These are phyloP conservation scores for Hartigia nigra DNA, from an alignment of 2,888 invertebrate genomes.

Conservation along the genomic window DNA sequence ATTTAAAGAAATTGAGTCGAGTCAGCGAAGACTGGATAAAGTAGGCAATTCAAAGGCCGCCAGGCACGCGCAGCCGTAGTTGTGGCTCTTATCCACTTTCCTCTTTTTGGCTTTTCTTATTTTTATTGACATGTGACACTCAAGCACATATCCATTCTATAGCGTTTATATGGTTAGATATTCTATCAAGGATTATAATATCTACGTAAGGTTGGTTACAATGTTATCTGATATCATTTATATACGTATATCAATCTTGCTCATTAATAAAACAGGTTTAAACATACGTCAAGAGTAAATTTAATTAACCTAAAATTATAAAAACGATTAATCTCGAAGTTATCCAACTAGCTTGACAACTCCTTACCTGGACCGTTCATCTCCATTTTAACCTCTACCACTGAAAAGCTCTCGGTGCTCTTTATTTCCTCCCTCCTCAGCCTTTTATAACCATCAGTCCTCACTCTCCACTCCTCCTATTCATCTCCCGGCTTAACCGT, in stretches of 20 bases:
- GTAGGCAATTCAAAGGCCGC: not conserved
- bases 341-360: not conserved
- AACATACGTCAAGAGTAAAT: not conserved
- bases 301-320: not conserved
- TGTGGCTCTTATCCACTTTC: not conserved
- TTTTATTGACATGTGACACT: not conserved
- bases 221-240: not conserved
- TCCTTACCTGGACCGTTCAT: not conserved
- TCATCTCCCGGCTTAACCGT: conserved; percentile 23
- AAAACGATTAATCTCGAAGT: too few relatives aligned
- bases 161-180: not conserved
- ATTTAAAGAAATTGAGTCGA: not conserved
- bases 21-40: not conserved
- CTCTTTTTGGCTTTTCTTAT: not conserved
- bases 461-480: conserved; percentile 16
- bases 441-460: conserved; percentile 21
- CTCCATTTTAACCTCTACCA: not conserved
- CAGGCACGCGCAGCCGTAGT: not conserved
- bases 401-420: not conserved
- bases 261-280: not conserved
- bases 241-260: not conserved
- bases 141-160: not conserved
- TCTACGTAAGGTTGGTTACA: not conserved
- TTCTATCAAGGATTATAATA: not conserved
- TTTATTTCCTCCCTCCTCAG: not conserved